These are phyloP conservation scores for Macrophya annulata DNA, from an alignment of 2,888 invertebrate genomes.

Conservation along the genomic window DNA sequence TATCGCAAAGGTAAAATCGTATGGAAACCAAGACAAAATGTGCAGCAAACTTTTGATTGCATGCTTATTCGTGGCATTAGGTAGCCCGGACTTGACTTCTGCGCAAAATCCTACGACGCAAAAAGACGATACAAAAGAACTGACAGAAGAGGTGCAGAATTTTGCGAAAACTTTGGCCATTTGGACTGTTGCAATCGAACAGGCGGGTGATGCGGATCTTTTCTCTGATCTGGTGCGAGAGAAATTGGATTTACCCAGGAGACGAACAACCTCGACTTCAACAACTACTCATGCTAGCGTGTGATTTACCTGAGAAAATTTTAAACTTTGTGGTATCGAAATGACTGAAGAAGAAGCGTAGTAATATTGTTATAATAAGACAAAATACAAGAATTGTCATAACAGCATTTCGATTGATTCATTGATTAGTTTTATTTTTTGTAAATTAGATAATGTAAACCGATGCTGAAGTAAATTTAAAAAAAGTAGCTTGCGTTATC, in stretches of 20 bases:
- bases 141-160: background rate
- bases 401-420: background rate
- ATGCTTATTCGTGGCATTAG: background rate
- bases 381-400: background rate
- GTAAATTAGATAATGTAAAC: background rate
- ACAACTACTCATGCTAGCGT: background rate
- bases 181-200: conserved; percentile 9
- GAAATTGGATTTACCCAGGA: conserved; percentile 32
- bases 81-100: background rate
- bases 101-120: background rate
- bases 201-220: conserved; percentile 11
- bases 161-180: background rate
- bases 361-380: background rate
- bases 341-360: background rate
- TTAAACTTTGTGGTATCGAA: background rate
- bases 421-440: background rate
- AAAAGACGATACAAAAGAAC: conserved; percentile 21
- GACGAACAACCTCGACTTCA: background rate
- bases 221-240: conserved; percentile 9
- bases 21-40: background rate
- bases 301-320: background rate
- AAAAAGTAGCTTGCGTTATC: background rate
- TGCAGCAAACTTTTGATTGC: background rate
- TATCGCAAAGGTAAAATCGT: background rate
- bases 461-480: background rate